Conservation (phyloP, 2,888 invertebrate species). For the Drosophila pseudotalamancana region DNA sequence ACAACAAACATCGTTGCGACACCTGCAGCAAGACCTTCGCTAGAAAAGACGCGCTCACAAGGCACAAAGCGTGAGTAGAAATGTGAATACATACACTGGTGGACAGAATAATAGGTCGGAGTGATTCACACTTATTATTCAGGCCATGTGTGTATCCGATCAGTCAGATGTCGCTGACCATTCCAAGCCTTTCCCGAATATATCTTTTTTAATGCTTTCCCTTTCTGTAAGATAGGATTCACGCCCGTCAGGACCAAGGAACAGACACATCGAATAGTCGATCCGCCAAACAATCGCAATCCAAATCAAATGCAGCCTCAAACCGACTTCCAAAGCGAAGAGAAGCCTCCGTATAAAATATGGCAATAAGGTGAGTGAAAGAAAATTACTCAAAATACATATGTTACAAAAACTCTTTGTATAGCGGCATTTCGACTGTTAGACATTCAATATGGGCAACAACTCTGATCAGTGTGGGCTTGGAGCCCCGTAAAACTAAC, state of each 20-base stretch:
- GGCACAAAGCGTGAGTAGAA: constrained; percentile 33
- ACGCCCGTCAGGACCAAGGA: constrained; percentile 2
- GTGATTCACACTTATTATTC: too few species aligned
- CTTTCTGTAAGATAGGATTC: constrained; percentile 20
- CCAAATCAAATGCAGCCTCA: neutral
- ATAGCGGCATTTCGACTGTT: too few species aligned
- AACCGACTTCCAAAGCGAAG: neutral
- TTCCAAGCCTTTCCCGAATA: too few species aligned
- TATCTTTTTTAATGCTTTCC: neutral
- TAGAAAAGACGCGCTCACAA: constrained; percentile 36
- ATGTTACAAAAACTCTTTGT: too few species aligned
- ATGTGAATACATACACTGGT: too few species aligned
- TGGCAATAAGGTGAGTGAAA: too few species aligned
- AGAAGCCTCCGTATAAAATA: neutral
- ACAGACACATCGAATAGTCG: neutral
- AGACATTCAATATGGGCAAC: too few species aligned
- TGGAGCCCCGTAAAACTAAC: neutral
- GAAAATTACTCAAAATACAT: too few species aligned
- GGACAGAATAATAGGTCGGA: too few species aligned
- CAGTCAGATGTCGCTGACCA: too few species aligned
- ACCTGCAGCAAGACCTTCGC: constrained; percentile 45
- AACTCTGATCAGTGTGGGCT: too few species aligned
- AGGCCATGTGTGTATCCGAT: too few species aligned
- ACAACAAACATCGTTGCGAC: constrained; percentile 36
- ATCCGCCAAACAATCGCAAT: neutral